Evolutionary conservation across 2,797 vertebrate genomes (phyloP).

Genomic region (Ispidina picta): DNA sequence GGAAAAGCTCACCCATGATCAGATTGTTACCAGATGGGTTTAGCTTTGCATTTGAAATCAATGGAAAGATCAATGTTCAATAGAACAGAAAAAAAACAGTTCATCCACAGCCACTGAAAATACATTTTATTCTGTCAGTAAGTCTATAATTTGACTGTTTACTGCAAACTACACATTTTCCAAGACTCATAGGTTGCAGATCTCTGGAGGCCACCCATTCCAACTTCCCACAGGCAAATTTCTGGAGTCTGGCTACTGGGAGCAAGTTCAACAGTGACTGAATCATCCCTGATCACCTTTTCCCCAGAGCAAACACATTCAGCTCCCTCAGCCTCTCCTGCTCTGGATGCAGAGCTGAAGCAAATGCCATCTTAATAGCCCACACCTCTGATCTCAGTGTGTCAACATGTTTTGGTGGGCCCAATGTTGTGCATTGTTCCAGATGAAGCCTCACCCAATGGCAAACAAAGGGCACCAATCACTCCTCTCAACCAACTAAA

Average conservation of each 20-base stretch:
- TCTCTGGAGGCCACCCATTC: background rate
- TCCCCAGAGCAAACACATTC: background rate
- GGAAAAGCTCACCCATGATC: background rate
- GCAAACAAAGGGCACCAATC: background rate
- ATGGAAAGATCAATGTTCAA: background rate
- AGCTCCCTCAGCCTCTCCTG: background rate
- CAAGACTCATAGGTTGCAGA: background rate
- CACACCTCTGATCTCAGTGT: background rate
- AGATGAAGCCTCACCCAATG: background rate
- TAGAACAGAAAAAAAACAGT: slow-evolving; percentile 17
- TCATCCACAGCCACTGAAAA: background rate
- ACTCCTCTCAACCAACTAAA: background rate
- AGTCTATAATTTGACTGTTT: background rate
- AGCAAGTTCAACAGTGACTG: background rate
- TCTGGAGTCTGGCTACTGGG: background rate
- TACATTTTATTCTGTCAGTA: background rate
- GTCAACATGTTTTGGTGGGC: background rate
- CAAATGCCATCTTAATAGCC: background rate
- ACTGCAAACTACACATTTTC: background rate
- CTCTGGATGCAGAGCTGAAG: background rate
- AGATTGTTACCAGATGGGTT: background rate
- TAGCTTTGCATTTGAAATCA: slow-evolving; percentile 27
- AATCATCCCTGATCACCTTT: background rate
- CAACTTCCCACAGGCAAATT: background rate
- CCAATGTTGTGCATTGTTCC: background rate